phyloP scores from a whole-genome alignment of 2,113 vertebrate species.

The Lucifuga dentata region DNA sequence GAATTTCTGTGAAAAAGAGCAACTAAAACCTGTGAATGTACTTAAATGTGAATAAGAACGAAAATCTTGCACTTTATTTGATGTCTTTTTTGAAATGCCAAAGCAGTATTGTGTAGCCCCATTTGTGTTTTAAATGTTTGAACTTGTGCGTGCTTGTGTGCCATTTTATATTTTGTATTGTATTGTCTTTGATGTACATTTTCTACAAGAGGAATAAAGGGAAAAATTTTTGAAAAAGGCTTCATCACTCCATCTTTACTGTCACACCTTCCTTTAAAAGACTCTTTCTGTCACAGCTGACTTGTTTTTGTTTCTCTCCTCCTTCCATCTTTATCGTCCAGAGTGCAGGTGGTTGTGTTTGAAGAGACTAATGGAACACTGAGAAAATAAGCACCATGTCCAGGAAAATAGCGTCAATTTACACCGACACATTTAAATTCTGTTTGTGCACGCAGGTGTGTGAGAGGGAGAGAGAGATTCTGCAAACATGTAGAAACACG shows the following conservation, averaged over 20 bases:
- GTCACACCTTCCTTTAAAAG: not conserved
- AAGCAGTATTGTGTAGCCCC: slow-evolving; percentile 91
- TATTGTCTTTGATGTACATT: slow-evolving; percentile 77
- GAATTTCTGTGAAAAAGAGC: slow-evolving; percentile 75
- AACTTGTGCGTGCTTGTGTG: slow-evolving; percentile 64
- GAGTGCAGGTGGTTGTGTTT: slow-evolving; percentile 56
- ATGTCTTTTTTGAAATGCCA: slow-evolving; percentile 87
- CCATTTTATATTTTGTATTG: slow-evolving; percentile 80
- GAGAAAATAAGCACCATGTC: slow-evolving; percentile 28
- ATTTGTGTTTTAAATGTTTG: slow-evolving; percentile 75
- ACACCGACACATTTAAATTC: slow-evolving; percentile 32
- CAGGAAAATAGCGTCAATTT: slow-evolving; percentile 49
- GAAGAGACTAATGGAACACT: slow-evolving; percentile 55
- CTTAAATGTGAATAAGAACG: slow-evolving; percentile 79
- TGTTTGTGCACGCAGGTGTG: slow-evolving; percentile 7
- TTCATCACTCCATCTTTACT: slow-evolving; percentile 43
- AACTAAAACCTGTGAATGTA: slow-evolving; percentile 88
- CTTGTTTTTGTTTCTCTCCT: not conserved
- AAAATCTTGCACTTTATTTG: slow-evolving; percentile 90
- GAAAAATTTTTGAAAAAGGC: slow-evolving; percentile 46
- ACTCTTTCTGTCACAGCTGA: not conserved
- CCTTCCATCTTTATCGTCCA: not conserved
- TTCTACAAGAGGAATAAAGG: slow-evolving; percentile 77
- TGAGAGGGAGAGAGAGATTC: slow-evolving; percentile 3
- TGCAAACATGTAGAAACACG: slow-evolving; percentile 15